Base-by-base conservation (phyloP, 2,113 vertebrate species). In the Rhagologus leucostigma region DNA sequence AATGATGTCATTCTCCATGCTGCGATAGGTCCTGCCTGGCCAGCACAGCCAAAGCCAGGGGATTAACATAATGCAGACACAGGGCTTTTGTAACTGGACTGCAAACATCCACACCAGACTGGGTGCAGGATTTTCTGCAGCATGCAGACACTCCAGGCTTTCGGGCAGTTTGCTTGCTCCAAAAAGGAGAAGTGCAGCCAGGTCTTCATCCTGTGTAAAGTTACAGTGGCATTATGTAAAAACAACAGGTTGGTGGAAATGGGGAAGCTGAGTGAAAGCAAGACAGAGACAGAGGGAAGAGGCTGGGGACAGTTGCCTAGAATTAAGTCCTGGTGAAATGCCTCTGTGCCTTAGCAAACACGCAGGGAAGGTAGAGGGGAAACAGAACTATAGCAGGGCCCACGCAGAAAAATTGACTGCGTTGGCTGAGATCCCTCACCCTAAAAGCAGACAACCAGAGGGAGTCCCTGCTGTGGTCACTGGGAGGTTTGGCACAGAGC, bases 321-420 rank as follows among this genome's bases (percentile, higher is more conserved):
- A 82, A 89, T 18, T 20, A 82, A 67, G 30, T 19, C 21, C 60
- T 35, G 20, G 29, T 81, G 67, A 70, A 84, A 63, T 19, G 18
- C 16, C 8, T 63, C 55, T 71, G 39, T 62, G 26, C 27, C 35
- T 44, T 32, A 77, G 42, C 19, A 59, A 65, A 87, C 20, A 62
- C 0, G 0, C n/a, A 63, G 23, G 16, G 27, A 75, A 75, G 17
- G 15, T 23, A 52, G 33, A 64, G 5, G 7, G 10, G 33, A 67
- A 67, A 35, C 2, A 44, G 9, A 71, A 21, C 9, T 11, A 21
- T 2, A 14, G 46, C 41, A 82, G 35, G 47, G 14, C 13, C 47
- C 23, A 39, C 0, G 1, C 23, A 75, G 15, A 18, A 69, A 10
- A 70, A 69, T 1, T 29, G 4, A 65, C 37, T 0, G 0, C 11